Conservation (phyloP, 2,113 vertebrate genomes). For the Mastomys natalensis region DNA sequence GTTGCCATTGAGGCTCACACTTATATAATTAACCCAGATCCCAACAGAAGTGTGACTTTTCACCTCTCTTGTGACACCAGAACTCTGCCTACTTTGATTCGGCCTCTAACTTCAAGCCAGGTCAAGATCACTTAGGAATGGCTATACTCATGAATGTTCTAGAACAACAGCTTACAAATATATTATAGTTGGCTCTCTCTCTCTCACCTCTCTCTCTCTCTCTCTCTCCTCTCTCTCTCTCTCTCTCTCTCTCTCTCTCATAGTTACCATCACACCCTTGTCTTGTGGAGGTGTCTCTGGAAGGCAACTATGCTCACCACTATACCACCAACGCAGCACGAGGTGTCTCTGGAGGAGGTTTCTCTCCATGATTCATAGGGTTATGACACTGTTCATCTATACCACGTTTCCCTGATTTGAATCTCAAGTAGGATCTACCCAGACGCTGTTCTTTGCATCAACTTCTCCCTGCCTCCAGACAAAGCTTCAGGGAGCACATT, state of each 20-base stretch:
- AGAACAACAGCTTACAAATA: not conserved
- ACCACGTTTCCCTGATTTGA: not conserved
- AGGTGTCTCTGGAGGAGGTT: not conserved
- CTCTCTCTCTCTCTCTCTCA: not conserved
- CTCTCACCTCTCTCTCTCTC: not conserved
- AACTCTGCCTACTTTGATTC: not conserved
- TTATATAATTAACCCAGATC: not conserved
- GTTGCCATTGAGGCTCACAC: not conserved
- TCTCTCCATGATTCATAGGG: not conserved
- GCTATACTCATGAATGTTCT: not conserved
- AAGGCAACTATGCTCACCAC: not conserved
- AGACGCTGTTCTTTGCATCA: not conserved
- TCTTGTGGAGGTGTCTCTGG: not conserved
- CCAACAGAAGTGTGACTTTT: not conserved
- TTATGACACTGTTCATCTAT: not conserved
- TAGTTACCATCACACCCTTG: not conserved
- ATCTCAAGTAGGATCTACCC: not conserved
- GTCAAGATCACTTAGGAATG: not conserved
- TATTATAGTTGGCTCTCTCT: accelerated
- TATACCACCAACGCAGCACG: no score
- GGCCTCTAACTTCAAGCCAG: not conserved
- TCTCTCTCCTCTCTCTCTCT: no score
- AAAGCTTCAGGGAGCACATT: not conserved
- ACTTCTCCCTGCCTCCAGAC: not conserved
- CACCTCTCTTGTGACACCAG: not conserved